Base-by-base conservation (phyloP, 2,797 vertebrate species). In the Podarcis lilfordi region DNA sequence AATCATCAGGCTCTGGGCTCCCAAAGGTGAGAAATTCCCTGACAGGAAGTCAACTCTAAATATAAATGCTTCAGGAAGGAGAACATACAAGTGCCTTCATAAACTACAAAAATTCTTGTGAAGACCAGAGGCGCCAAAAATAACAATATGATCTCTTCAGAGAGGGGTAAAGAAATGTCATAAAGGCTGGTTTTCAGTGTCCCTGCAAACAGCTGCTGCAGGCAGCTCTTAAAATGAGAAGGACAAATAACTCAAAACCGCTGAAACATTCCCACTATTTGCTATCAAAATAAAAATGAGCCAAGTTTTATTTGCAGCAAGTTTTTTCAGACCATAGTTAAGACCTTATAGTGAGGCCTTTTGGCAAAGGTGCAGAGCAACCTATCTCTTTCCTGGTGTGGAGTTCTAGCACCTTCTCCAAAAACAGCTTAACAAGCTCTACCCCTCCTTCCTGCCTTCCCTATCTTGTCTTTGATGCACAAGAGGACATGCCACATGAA, bases 101-200 rank as follows among this genome's bases (percentile, higher is more conserved):
- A 94, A 96, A 96, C 90, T 95, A 94, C 64, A 94, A 94, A 96
- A 94, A 93, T 89, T 92, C 79, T 91, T 92, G 91, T 74, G 89
- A 11, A 94, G 82, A 95, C 80, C 89, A 78, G 8, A 90, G 68
- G 55, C 84, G 89, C 87, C 85, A 93, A 92, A 96, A 91, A 89
- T 91, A 95, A 92, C 89, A 95, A 91, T 85, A 95, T 89, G 82
- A 88, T 84, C 80, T 43, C 79, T 82, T 91, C 35, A 68, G 90
- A 91, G 94, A 91, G 68, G 90, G 92, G 91, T 82, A 94, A 85
- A 91, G 88, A 89, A 95, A 96, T 86, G 88, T 68, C 90, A 90
- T 91, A 91, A 93, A 92, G 91, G 83, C 66, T 85, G 71, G 89
- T 93, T 88, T 90, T 87, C 78, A 78, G 3, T 45, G 5, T 6